Conservation (phyloP, 2,888 invertebrate genomes). For the Netelia melanura region DNA sequence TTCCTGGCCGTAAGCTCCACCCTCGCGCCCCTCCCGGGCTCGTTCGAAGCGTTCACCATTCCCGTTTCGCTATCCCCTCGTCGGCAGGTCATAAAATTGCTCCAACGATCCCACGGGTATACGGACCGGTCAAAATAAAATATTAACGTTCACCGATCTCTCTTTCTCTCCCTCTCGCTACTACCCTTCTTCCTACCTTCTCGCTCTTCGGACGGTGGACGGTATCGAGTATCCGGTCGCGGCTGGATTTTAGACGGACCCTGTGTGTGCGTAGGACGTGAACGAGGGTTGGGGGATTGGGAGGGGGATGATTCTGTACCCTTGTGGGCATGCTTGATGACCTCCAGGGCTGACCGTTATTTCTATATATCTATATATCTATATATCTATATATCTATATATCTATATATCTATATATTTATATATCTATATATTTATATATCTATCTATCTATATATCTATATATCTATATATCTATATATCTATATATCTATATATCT, state of each 20-base stretch:
- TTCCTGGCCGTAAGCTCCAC: constrained; percentile 18
- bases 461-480: neutral
- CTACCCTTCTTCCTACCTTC: neutral
- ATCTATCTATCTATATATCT: too few relatives aligned
- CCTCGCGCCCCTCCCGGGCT: neutral
- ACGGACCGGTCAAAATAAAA: constrained; percentile 67
- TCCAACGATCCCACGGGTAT: constrained; percentile 68
- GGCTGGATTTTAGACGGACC: constrained; percentile 37
- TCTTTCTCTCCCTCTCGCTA: neutral
- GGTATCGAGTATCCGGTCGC: constrained; percentile 55
- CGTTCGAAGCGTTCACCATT: constrained; percentile 29
- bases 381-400: too few relatives aligned
- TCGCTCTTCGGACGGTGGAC: constrained; percentile 34
- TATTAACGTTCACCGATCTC: constrained; percentile 56
- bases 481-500: too few relatives aligned
- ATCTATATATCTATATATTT: neutral
- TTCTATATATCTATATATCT: neutral
- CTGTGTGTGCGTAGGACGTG: constrained; percentile 12
- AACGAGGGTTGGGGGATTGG: neutral
- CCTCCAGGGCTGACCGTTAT: constrained; percentile 19
- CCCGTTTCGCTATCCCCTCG: constrained; percentile 51
- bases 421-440: neutral
- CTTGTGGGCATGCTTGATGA: constrained; percentile 15
- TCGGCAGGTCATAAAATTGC: constrained; percentile 74
- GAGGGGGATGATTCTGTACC: neutral